Conservation (phyloP, 2,888 invertebrate genomes). For the Scaptomyza tumidula region DNA sequence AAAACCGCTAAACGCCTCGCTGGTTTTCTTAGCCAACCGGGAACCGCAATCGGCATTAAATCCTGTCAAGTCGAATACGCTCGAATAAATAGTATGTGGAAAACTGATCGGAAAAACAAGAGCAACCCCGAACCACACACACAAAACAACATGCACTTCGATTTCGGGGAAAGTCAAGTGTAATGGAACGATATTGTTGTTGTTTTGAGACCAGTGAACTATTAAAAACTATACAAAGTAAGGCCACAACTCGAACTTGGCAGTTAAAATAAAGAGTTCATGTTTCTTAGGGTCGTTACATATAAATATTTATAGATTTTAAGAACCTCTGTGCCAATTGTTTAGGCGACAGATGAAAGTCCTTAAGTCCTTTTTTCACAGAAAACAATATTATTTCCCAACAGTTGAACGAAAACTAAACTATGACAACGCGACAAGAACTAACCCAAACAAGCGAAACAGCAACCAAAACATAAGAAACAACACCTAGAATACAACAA, state of each 20-base stretch:
- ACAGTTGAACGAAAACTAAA: constrained; percentile 56
- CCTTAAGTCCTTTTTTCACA: constrained; percentile 35
- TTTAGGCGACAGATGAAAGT: neutral
- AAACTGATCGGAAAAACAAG: constrained; percentile 35
- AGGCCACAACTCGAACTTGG: neutral
- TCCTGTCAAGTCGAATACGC: constrained; percentile 40
- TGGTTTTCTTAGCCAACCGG: constrained; percentile 9
- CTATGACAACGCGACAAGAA: constrained; percentile 49
- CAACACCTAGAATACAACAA: constrained; percentile 12
- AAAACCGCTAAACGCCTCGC: neutral
- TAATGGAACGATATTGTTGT: constrained; percentile 2
- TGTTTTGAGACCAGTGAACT: neutral
- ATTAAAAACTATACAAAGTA: neutral
- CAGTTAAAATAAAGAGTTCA: neutral
- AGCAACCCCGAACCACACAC: neutral
- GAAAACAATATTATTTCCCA: constrained; percentile 41
- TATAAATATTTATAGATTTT: neutral
- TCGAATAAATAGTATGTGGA: constrained; percentile 41
- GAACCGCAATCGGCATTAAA: constrained; percentile 30
- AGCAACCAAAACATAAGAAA: constrained; percentile 24
- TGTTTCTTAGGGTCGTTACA: neutral
- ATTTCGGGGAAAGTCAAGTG: constrained; percentile 3
- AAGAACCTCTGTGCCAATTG: constrained; percentile 8
- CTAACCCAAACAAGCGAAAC: constrained; percentile 20
- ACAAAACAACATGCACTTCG: constrained; percentile 23